A percentile compares a stretch with the other conserved stretches of the same genome.
Evolutionary conservation across 2,888 invertebrate genomes (phyloP).

Genomic region (Hermodice carunculata): DNA sequence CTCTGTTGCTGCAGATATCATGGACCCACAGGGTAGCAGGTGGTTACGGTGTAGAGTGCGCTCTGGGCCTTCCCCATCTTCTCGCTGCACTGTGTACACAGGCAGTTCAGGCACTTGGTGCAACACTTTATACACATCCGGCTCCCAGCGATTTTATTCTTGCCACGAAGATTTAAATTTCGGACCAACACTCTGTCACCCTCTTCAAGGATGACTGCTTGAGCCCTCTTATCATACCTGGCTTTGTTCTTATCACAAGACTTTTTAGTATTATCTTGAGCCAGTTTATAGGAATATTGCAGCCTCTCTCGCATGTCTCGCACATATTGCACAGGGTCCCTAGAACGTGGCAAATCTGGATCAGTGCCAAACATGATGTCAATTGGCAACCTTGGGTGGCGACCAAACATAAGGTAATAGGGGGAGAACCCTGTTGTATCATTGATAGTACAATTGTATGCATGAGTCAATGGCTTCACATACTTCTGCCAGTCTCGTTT

Average conservation of each 20-base stretch:
- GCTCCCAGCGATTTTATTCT: constrained; percentile 29
- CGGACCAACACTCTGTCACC: constrained; percentile 26
- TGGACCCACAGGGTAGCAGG: no score
- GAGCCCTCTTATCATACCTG: constrained; percentile 19
- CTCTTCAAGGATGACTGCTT: constrained; percentile 17
- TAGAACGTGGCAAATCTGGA: background rate
- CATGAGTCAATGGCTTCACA: constrained; percentile 20
- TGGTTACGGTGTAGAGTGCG: no score
- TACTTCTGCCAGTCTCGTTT: constrained; percentile 28
- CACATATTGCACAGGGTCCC: no score
- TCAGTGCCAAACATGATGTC: constrained; percentile 16
- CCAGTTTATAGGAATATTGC: no score
- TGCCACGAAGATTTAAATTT: constrained; percentile 19
- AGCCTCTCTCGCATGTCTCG: no score
- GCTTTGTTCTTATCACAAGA: constrained; percentile 10
- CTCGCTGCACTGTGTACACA: no score
- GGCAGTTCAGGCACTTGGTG: no score
- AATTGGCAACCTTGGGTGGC: constrained; percentile 17
- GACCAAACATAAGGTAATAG: constrained; percentile 31
- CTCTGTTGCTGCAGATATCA: no score
- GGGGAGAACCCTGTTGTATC: constrained; percentile 23
- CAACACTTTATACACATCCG: no score
- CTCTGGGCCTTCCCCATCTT: no score
- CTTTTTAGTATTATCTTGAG: background rate
- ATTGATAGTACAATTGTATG: constrained; percentile 30